phyloP scores from a whole-genome alignment of 2,888 invertebrate genomes.

The Coenonympha glycerion region DNA sequence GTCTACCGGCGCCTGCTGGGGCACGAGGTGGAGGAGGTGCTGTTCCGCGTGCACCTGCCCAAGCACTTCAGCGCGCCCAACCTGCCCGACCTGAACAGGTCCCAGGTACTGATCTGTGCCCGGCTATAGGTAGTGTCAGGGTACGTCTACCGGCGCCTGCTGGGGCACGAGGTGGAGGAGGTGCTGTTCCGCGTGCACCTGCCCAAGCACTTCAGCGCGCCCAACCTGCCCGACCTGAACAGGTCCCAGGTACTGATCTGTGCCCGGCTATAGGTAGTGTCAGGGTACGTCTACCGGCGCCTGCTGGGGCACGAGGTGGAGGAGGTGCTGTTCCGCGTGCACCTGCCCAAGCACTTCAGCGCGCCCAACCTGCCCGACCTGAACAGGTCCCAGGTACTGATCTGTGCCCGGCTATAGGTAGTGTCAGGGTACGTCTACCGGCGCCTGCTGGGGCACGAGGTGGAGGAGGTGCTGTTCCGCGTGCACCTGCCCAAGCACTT shows the following conservation, averaged over 20 bases:
- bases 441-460: slow-evolving; percentile 94
- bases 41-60: slow-evolving; percentile 93
- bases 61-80: slow-evolving; percentile 98
- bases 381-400: slow-evolving; percentile 90
- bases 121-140: slow-evolving; percentile 82
- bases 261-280: slow-evolving; percentile 75
- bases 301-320: slow-evolving; percentile 96
- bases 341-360: slow-evolving; percentile 96
- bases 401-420: background rate
- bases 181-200: slow-evolving; percentile 92
- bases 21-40: slow-evolving; percentile 93
- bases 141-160: slow-evolving; percentile 96
- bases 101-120: slow-evolving; percentile 78
- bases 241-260: slow-evolving; percentile 84
- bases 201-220: slow-evolving; percentile 98
- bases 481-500: slow-evolving; percentile 96
- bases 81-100: slow-evolving; percentile 97
- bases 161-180: slow-evolving; percentile 97
- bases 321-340: slow-evolving; percentile 92
- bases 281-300: slow-evolving; percentile 97
- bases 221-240: slow-evolving; percentile 97
- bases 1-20: slow-evolving; percentile 98
- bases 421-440: slow-evolving; percentile 99
- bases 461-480: slow-evolving; percentile 94
- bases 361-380: slow-evolving; percentile 98